These are phyloP conservation scores for Ginglymostoma cirratum DNA, from an alignment of 2,113 vertebrate species.

Conservation along the genomic window DNA sequence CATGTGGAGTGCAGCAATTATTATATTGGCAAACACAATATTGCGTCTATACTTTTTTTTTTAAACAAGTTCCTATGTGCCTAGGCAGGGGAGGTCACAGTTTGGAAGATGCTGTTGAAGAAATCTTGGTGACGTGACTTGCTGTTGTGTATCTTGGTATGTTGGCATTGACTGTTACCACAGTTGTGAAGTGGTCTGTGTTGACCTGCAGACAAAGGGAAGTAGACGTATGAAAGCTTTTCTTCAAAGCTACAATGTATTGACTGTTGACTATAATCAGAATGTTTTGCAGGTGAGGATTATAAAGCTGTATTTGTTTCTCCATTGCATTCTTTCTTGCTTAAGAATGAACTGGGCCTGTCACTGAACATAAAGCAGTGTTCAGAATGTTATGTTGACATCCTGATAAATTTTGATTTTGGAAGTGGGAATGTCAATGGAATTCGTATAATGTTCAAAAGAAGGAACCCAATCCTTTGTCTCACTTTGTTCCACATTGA, in stretches of 20 bases:
- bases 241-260: neutral
- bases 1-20: too few relatives aligned
- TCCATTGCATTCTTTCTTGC: neutral
- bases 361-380: neutral
- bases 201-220: neutral
- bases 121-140: too few relatives aligned
- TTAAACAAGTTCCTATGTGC: too few relatives aligned
- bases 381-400: neutral
- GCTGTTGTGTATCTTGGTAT: too few relatives aligned
- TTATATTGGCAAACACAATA: too few relatives aligned
- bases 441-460: neutral
- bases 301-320: neutral
- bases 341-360: neutral
- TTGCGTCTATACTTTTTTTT: too few relatives aligned
- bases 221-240: neutral
- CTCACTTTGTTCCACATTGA: neutral
- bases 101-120: too few relatives aligned
- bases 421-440: neutral
- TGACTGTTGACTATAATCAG: neutral
- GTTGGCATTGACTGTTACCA: too few relatives aligned
- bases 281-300: neutral
- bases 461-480: neutral
- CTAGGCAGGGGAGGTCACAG: too few relatives aligned
- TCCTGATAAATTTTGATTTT: neutral
- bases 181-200: neutral